Base-by-base conservation (phyloP, 2,797 vertebrate species). In the Hypotaenidia philippensis region DNA sequence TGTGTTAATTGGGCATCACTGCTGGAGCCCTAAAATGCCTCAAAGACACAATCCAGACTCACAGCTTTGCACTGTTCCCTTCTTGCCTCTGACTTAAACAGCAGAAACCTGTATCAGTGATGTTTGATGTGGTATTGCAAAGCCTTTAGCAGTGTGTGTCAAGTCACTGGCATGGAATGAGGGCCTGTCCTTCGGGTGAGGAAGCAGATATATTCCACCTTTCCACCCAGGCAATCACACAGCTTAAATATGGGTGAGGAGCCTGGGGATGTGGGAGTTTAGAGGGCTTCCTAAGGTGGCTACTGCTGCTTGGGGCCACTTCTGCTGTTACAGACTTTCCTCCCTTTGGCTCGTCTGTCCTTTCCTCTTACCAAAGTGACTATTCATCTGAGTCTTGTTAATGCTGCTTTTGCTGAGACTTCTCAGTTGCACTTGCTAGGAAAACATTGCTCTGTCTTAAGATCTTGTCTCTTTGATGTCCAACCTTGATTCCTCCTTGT, bases 21-120 rank as follows among this genome's bases (percentile, higher is more conserved):
- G 83, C 78, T 65, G 87, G 89, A 90, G 83, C 60, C 63, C 56
- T 82, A 50, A 82, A 92, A 56, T 74, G 29, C 76, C 72, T 83
- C 8, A 5, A 74, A 84, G 78, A 64, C 36, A 40, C 27, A 76
- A 49, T 40, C 29, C 59, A 57, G 47, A 21, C 78, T 89, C 56
- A 10, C 16, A 76, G 74, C 52, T 90, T 76, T 77, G 18, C 21
- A 13, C 34, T 0, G 0, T 26, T 89, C 32, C 22, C 18, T 64
- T 27, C 38, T 55, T 41, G 20, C 41, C 70, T 61, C 32, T 36
- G 31, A 27, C 15, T 75, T 55, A 56, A 86, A 41, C 49, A 80
- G 56, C 34, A 83, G 59, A 65, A 52, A 11, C 31, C 75, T 47
- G 50, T 13, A 47, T 55, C 1, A 1, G 61, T 44, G 59, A 6